These are phyloP conservation scores for Microcebus griseorufus DNA, from an alignment of 2,113 vertebrate genomes.

Conservation along the genomic window DNA sequence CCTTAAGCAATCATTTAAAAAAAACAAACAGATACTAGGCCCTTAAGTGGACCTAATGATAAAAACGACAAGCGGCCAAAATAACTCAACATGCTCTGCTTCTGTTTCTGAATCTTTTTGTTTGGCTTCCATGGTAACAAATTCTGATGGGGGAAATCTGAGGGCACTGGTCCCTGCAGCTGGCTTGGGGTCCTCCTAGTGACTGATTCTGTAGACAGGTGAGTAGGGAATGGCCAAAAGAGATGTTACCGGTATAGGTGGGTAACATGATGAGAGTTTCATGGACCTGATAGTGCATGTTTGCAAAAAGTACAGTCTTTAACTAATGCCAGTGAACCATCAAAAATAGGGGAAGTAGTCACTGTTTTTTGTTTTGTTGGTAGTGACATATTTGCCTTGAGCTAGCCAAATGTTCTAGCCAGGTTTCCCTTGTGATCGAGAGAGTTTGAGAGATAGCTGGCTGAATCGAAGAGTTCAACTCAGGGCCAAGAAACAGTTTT, in stretches of 20 bases:
- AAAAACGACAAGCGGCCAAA: constrained; percentile 8
- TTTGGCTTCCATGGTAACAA: constrained; percentile 12
- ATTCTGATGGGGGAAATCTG: not conserved
- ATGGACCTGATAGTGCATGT: not conserved
- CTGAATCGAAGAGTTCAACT: constrained; percentile 1
- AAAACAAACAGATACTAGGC: constrained; percentile 3
- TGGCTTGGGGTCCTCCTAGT: not conserved
- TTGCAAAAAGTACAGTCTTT: not conserved
- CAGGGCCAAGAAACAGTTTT: constrained; percentile 40
- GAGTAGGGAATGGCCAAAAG: not conserved
- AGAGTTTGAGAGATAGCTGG: not conserved
- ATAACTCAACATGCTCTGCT: not conserved
- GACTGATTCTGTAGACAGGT: not conserved
- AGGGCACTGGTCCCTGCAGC: not conserved
- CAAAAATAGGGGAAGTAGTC: not conserved
- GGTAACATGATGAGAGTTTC: not conserved
- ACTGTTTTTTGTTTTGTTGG: not conserved
- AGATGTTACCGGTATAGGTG: not conserved
- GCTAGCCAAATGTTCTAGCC: constrained; percentile 28
- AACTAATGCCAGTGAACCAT: not conserved
- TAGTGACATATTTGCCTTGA: not conserved
- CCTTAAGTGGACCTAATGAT: not conserved
- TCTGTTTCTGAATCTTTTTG: not conserved
- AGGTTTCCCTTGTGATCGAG: constrained; percentile 23
- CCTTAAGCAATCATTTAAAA: constrained; percentile 39